Evolutionary conservation across 2,888 invertebrate species (phyloP), one percentile per base, ranked within the genome.

Genomic region (Heliconius sara): DNA sequence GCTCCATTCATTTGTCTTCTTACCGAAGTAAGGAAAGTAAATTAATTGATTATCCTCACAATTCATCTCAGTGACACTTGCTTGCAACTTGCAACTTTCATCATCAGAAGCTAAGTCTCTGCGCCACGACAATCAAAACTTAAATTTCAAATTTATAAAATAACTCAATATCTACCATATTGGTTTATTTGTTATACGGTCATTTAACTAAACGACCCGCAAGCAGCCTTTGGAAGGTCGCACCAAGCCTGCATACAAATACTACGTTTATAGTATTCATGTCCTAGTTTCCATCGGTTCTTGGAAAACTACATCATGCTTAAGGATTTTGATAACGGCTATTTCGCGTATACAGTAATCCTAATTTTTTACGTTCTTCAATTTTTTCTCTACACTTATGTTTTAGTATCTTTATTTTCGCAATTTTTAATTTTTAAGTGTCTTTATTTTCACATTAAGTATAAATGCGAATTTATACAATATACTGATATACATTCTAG

Each of bases 221-320:
- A 25, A 60, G 57, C 25, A 34, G 78, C 80, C 70, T 74, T 80
- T 57, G 19, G 74, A 78, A 82, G 82, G 82, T 80, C 80, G 43
- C 22, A n/a, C 68, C 22, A 16, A 12, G 67, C 57, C 52, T 79
- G 78, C 74, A 71, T 80, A 80, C 73, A 75, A 73, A 76, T 79
- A 72, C 63, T 25, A 30, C 73, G 70, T 78, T 81, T 67, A 68
- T 22, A 76, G 76, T 80, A 77, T 67, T 57, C 66, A 30, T 66
- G 80, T 76, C 70, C 79, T 27, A 77, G 78, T 79, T 82, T 80
- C 80, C 79, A 70, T 63, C 52, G 43, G 52, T 76, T 65, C 76
- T 72, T 65, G 68, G 80, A 80, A 80, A 67, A 60, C 22, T 13
- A 16, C 76, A 68, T 79, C 10, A 60, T 70, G 67, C 39, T 74